Percentiles rank a stretch among this genome's conserved stretches.
These are phyloP conservation scores for Notechis scutatus DNA, from an alignment of 2,113 vertebrate genomes.

Conservation along the genomic window DNA sequence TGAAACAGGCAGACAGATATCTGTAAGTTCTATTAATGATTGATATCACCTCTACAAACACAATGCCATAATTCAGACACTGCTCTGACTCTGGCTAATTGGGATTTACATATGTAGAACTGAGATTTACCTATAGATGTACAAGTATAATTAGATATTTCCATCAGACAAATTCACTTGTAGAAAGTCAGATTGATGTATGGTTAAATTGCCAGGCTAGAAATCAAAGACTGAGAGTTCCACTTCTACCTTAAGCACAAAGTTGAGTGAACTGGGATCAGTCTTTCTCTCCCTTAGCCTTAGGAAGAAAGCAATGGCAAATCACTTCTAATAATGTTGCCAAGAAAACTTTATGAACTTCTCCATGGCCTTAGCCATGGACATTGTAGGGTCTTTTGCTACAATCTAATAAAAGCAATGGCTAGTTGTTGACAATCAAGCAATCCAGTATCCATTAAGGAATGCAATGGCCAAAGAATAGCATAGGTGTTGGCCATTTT, in stretches of 20 bases:
- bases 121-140: background rate
- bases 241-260: background rate
- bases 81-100: background rate
- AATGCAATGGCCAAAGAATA: background rate
- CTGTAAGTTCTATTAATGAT: background rate
- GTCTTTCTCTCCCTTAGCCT: background rate
- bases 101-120: background rate
- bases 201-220: background rate
- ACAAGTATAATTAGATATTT: background rate
- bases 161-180: background rate
- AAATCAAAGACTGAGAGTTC: background rate
- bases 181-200: background rate
- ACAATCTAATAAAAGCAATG: background rate
- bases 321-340: background rate
- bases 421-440: too few species aligned
- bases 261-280: background rate
- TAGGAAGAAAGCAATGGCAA: background rate
- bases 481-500: background rate
- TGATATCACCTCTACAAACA: background rate
- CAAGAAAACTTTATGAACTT: background rate
- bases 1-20: background rate
- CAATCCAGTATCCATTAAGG: background rate
- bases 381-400: background rate
- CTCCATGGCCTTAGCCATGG: background rate
- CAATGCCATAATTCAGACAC: background rate